Percentiles rank a stretch among this genome's conserved stretches.
Evolutionary conservation across 2,888 invertebrate genomes (phyloP).

Genomic region (Mechanitis mazaeus): DNA sequence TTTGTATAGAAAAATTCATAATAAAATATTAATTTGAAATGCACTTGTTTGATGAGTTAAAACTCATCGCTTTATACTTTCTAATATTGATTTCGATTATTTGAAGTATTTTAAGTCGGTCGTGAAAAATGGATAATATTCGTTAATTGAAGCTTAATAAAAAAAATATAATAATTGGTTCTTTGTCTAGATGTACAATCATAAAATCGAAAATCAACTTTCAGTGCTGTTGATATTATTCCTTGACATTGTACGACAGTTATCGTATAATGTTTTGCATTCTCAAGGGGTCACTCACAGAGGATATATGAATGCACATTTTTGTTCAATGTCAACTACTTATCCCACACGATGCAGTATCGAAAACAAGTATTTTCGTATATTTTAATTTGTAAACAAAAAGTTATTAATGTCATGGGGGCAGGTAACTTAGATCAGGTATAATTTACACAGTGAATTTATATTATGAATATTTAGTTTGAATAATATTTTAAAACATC

Average conservation of each 20-base stretch:
- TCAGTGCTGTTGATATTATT: slow-evolving; percentile 18
- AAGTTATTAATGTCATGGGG: slow-evolving; percentile 5
- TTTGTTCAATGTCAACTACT: slow-evolving; percentile 28
- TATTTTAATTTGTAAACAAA: slow-evolving; percentile 10
- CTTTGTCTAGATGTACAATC: neutral
- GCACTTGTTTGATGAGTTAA: too few species aligned
- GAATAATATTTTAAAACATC: too few species aligned
- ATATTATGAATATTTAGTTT: too few species aligned
- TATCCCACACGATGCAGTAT: slow-evolving; percentile 22
- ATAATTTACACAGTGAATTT: slow-evolving; percentile 30
- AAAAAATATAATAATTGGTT: neutral
- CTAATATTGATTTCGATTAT: too few species aligned
- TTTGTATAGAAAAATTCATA: too few species aligned
- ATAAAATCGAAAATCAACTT: slow-evolving; percentile 4
- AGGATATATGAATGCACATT: slow-evolving; percentile 25
- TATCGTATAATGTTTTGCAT: slow-evolving; percentile 26
- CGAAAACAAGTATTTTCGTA: slow-evolving; percentile 14
- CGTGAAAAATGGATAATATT: too few species aligned
- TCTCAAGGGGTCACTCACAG: slow-evolving; percentile 29
- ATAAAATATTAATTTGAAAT: too few species aligned
- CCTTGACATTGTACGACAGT: slow-evolving; percentile 27
- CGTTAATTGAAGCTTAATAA: too few species aligned
- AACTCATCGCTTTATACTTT: too few species aligned
- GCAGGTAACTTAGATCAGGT: neutral
- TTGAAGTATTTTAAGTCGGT: too few species aligned